Evolutionary conservation across 2,888 invertebrate genomes (phyloP), one percentile per base, ranked within the genome.

Genomic region (Caradrina kadenii): DNA sequence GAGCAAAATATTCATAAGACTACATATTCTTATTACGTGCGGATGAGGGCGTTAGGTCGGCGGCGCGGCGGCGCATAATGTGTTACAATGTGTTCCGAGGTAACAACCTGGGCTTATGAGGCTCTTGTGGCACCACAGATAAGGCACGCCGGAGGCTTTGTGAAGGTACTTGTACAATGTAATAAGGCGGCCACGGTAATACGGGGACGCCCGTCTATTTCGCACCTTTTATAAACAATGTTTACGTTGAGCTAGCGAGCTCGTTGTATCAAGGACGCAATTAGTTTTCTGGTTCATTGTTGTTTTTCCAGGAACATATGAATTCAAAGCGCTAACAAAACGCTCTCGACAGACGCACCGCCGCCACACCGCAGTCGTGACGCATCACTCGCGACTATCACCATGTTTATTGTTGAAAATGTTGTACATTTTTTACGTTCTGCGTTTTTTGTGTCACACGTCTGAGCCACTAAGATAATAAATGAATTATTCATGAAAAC

Each of bases 21-120:
- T 90, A 90, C 90, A 90, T 88, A 89, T 91, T 93, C 90, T 92
- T 93, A 93, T 92, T 93, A 94, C 89, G 90, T 89, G 91, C 83
- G 88, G 86, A 91, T 88, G 91, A 86, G 86, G 80, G 88, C 84
- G 90, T 90, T 90, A 89, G 90, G 91, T 91, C 88, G 91, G 88
- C 87, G 90, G 88, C 89, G 89, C 91, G 88, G 88, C 87, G 89
- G 90, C 90, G 92, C 93, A 93, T 94, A 94, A 94, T 94, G 93
- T 93, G 92, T 88, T 92, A 93, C 93, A 94, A 94, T 93, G 93
- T 94, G 93, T 94, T 93, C 88, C 80, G 90, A 93, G 93, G 94
- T 94, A 94, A 93, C 93, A 93, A 93, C 93, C 90, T 91, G 91
- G 85, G 94, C 93, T 94, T 94, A 94, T 91, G 91, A 91, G 90